phyloP scores from a whole-genome alignment of 2,888 invertebrate genomes.

The Eupithecia subumbrata region DNA sequence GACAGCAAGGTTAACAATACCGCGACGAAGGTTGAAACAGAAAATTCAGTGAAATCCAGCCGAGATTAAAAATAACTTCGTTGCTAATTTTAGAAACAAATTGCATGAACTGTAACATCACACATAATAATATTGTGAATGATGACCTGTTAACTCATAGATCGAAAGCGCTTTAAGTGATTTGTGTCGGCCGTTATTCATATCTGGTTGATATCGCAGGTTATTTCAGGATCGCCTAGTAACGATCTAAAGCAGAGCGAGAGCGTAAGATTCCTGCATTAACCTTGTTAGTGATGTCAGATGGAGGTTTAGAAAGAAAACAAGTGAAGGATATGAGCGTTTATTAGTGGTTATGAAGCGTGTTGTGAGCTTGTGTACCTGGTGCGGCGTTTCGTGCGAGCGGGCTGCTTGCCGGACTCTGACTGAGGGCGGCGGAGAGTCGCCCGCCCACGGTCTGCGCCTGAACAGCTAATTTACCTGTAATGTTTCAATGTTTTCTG shows the following conservation, averaged over 20 bases:
- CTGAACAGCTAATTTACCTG: constrained; percentile 67
- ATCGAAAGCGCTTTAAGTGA: constrained; percentile 2
- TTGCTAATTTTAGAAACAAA: constrained; percentile 51
- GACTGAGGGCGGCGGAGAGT: constrained; percentile 63
- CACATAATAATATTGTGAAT: constrained; percentile 5
- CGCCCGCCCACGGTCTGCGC: constrained; percentile 69
- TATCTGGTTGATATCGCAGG: constrained; percentile 37
- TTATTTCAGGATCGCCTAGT: not conserved
- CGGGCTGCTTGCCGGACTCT: constrained; percentile 79
- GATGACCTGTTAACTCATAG: constrained; percentile 12
- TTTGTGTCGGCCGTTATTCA: constrained; percentile 22
- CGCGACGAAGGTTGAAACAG: constrained; percentile 80
- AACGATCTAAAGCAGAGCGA: not conserved
- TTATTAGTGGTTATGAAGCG: constrained; percentile 79
- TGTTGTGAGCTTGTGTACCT: constrained; percentile 62
- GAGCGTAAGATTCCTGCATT: not conserved
- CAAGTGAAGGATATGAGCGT: constrained; percentile 65
- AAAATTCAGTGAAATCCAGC: constrained; percentile 65
- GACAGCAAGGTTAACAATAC: constrained; percentile 76
- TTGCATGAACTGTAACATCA: constrained; percentile 26
- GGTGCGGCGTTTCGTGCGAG: constrained; percentile 83
- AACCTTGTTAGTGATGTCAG: constrained; percentile 72
- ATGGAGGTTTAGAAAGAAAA: constrained; percentile 66
- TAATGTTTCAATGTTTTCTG: constrained; percentile 64
- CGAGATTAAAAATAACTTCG: constrained; percentile 62